Evolutionary conservation across 2,888 invertebrate species (phyloP), one percentile per base, ranked within the genome.

Genomic region (Mimas tiliae): DNA sequence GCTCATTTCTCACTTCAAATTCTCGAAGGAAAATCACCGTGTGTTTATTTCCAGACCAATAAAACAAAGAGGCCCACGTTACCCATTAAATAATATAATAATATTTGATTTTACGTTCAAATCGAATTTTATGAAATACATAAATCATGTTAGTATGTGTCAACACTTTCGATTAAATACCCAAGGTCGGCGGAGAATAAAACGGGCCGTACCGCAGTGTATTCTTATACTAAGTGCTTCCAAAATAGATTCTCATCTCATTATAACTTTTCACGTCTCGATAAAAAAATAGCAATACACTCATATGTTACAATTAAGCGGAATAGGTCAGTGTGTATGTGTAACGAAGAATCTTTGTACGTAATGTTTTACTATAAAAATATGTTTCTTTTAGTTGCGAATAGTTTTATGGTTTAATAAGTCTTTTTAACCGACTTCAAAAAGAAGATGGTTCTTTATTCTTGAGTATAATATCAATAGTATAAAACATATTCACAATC

Each of bases 121-220:
- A 86, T 82, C 81, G 82, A 84, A 83, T 84, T 84, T 84, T 84
- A 84, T 84, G 84, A 80, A 86, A 86, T 80, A 78, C 75, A 90
- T 91, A 93, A 93, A 92, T 93, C 91, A 88, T 71, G 67, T 70
- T 77, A 71, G 70, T 72, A 70, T 80, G 77, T 92, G 91, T 93
- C 92, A 92, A 86, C 93, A 90, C 91, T 86, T 92, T 91, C 92
- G 88, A 91, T 92, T 92, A 91, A 86, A 83, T 70, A 63, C 65
- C 70, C 87, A 92, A 92, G 93, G 93, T 83, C 88, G 81, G 65
- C 70, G 72, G 74, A 75, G 83, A 83, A 82, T 82, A 83, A 77
- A 85, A 72, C 81, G 72, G 63, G 82, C 75, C 78, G 76, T 81
- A 79, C 64, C 76, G 78, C 77, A 76, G 79, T 74, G 85, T 91